Base-by-base conservation (phyloP, 2,797 vertebrate species). In the Coilia nasus region DNA sequence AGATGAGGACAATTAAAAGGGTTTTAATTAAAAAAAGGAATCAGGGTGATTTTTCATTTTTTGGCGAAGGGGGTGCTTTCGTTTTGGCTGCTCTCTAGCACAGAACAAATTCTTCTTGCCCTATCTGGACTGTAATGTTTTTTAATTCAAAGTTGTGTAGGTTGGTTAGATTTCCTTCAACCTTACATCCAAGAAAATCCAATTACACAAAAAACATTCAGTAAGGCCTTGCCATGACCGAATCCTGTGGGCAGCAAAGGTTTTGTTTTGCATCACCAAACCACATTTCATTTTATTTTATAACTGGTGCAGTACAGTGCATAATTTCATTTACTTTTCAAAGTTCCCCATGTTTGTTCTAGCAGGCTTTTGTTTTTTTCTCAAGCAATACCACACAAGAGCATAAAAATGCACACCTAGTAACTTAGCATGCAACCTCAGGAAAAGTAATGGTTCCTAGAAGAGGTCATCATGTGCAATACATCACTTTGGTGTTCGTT, bases 1-100 rank as follows among this genome's bases (percentile, higher is more conserved):
- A 85, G 82, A 84, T 81, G 87, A 88, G 57, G 85, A 87, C 86
- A 86, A 82, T 87, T 85, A 64, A 44, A 56, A 88, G 50, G 35
- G 60, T 71, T 87, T 84, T 86, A 84, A 84, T 88, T 86, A 85
- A 84, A 71, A 78, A 84, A 71, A 41, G 57, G 25, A 83, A 50
- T 84, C 81, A 54, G 82, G 50, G 81, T 60, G 56, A 54, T 54
- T 23, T 60, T 82, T 50, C n/a, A 11, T 41, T 78, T 41, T 44
- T 78, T 78, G 31, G 6, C 7, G 7, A 35, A 44, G 15, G 31
- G 35, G 35, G 71, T 78, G 31, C 35, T 41, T 78, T 78, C 71
- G 44, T 78, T 78, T 78, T 44, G 31, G 31, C 71, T 41, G 5
- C 71, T 78, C 35, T 44, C 19, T 44, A 41, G 41, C 28, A 28